Conservation (phyloP, 1,140 invertebrate species). For the Cataglyphis hispanica region DNA sequence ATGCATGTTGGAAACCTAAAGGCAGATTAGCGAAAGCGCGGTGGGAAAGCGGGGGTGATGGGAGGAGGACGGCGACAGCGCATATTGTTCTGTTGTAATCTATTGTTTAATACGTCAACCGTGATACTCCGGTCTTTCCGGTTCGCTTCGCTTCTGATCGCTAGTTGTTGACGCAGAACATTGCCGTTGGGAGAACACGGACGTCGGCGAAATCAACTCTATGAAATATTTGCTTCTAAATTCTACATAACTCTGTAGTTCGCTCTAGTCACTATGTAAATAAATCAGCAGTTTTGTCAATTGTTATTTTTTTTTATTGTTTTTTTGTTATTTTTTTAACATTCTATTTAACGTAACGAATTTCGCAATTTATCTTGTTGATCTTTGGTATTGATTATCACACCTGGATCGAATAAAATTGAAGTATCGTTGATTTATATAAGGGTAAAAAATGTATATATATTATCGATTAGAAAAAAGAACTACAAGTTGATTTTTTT, state of each 20-base stretch:
- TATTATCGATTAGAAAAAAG: not conserved
- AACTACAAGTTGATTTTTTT: not conserved
- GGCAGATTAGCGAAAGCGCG: slow-evolving; percentile 69
- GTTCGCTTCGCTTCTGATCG: slow-evolving; percentile 32
- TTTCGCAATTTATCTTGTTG: slow-evolving; percentile 20
- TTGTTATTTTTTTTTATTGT: too few relatives aligned
- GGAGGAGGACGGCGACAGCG: slow-evolving; percentile 27
- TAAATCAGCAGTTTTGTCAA: slow-evolving; percentile 4
- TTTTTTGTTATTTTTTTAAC: slow-evolving; percentile 49
- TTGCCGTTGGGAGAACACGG: not conserved
- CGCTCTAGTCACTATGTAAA: not conserved
- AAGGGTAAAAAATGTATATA: not conserved
- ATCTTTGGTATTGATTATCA: not conserved
- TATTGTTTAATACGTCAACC: slow-evolving; percentile 75
- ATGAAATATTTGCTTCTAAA: slow-evolving; percentile 53
- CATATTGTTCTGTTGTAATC: slow-evolving; percentile 74
- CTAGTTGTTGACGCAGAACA: slow-evolving; percentile 47
- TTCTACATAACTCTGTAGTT: slow-evolving; percentile 15
- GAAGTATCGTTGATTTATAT: not conserved
- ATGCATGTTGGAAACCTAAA: slow-evolving; percentile 70
- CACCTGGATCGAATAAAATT: not conserved
- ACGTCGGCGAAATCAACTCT: slow-evolving; percentile 17
- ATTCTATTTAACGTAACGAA: slow-evolving; percentile 20
- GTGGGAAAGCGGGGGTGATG: not conserved
- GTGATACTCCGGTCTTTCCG: slow-evolving; percentile 37